Evolutionary conservation across 2,113 vertebrate species (phyloP), one percentile per base, ranked within the genome.

Genomic region (Cololabis saira): DNA sequence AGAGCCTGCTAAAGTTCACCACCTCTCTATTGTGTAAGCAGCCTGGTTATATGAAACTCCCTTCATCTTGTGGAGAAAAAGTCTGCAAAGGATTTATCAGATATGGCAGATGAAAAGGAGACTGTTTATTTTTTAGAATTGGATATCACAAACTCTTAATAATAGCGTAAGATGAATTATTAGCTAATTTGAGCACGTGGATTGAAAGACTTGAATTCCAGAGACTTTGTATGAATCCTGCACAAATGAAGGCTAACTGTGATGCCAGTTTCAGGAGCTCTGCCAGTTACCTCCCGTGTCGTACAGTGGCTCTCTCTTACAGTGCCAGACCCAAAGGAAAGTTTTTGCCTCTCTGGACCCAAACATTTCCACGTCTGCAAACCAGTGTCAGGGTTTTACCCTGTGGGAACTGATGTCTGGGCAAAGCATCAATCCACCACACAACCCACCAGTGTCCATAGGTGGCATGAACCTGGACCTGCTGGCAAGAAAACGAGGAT

Each of bases 1-100:
- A 76, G 41, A 85, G 84, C 82, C 80, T 86, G 86, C 86, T 80
- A 82, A 87, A 85, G 89, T 88, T 90, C 82, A 83, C 70, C 84
- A 88, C 89, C 92, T 90, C 66, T 76, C 55, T 91, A 82, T 92
- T 94, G 82, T 92, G 85, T 88, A 89, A 85, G 87, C 90, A 92
- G 57, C 13, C 2, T 41, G 65, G 67, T 80, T 84, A 79, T 88
- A 87, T 87, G 63, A 84, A 84, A 78, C 84, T 80, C 54, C 87
- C 75, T 87, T 87, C 67, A 84, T 85, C 70, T 69, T 11, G 74
- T 48, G 51, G 71, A 16, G 10, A 61, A 71, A 61, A 62, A 60
- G 15, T 15, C 59, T 63, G 58, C 59, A 71, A 74, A 43, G 59
- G 48, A 17, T 43, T 67, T n/a, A 81, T 72, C 64, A 54, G 15